Base-by-base conservation (phyloP, 2,113 vertebrate genomes). In the Trachemys scripta region DNA sequence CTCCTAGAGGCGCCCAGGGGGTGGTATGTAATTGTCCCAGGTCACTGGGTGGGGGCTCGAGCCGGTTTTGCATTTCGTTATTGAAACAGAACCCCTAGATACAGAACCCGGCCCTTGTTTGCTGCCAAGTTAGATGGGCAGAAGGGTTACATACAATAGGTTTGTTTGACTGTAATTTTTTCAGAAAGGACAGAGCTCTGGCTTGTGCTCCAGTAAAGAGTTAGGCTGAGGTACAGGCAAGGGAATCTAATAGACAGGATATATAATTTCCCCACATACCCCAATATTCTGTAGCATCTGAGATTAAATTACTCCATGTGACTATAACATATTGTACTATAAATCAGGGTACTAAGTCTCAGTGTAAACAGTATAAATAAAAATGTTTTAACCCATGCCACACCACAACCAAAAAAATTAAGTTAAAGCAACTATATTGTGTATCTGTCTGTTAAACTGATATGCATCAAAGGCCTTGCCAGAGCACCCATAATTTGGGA, bases 381-480 rank as follows among this genome's bases (percentile, higher is more conserved):
- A 82, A 90, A 53, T 5, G 84, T 72, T 94, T 96, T 93, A 94
- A 85, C 84, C 4, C 8, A 14, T 2, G 65, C 47, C 82, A 80
- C 27, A 50, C 50, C 45, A 91, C 91, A 93, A 56, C 3, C 2
- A 20, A 10, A 96, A 82, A 88, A 92, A 91, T 92, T 92, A 94
- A 80, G 56, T 78, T 87, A 86, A 90, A 75, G 56, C 72, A 90
- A 91, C 92, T 80, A 86, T 91, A 3, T 85, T 94, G 93, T 81
- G 75, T 53, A 25, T 50, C 95, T 85, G 72, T 35, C 89, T 88
- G 80, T 94, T 84, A 93, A 93, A 90, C 27, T 79, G 88, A 94
- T 96, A 93, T 91, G 84, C 89, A 90, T 79, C 91, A 97, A 93
- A 94, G 53, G 35, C 51, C 62, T 88, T 91, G 75, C 35, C 72